Conservation (phyloP, 2,888 invertebrate species). For the Petrophora chlorosata region DNA sequence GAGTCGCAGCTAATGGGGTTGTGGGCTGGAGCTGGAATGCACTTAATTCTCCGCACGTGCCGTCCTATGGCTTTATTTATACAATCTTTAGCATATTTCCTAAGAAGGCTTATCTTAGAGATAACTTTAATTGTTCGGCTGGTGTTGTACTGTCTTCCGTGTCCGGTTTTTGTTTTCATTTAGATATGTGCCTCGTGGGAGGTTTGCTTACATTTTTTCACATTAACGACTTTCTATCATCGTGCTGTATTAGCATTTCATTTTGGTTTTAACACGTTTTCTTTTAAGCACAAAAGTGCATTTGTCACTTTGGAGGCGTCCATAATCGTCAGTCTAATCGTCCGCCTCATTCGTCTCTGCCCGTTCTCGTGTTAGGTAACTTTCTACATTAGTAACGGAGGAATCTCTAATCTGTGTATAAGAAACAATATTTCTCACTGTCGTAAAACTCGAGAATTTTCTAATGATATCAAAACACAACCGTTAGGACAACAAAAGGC, state of each 20-base stretch:
- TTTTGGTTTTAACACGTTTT: slow-evolving; percentile 19
- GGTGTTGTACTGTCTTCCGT: slow-evolving; percentile 65
- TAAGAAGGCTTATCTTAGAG: slow-evolving; percentile 58
- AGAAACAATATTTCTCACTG: slow-evolving; percentile 72
- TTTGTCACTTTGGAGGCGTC: slow-evolving; percentile 22
- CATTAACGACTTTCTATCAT: slow-evolving; percentile 42
- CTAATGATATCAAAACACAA: slow-evolving; percentile 79
- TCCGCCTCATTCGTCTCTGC: slow-evolving; percentile 59
- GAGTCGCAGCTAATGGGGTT: slow-evolving; percentile 54
- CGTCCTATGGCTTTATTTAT: slow-evolving; percentile 69
- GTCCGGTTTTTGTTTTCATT: slow-evolving; percentile 60
- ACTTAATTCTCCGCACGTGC: slow-evolving; percentile 69
- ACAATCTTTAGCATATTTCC: slow-evolving; percentile 66
- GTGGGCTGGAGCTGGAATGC: slow-evolving; percentile 52
- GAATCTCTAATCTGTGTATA: slow-evolving; percentile 67
- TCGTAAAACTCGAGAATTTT: slow-evolving; percentile 69
- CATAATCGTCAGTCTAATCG: slow-evolving; percentile 52
- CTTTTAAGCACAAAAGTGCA: slow-evolving; percentile 16
- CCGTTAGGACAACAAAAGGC: slow-evolving; percentile 78
- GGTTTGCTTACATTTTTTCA: slow-evolving; percentile 56
- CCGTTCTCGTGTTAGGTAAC: slow-evolving; percentile 44
- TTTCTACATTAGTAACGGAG: slow-evolving; percentile 64
- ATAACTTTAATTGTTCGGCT: slow-evolving; percentile 71
- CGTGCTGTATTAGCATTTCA: slow-evolving; percentile 35
- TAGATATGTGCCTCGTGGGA: slow-evolving; percentile 64